phyloP scores from a whole-genome alignment of 2,797 vertebrate genomes.

The Scyliorhinus canicula region DNA sequence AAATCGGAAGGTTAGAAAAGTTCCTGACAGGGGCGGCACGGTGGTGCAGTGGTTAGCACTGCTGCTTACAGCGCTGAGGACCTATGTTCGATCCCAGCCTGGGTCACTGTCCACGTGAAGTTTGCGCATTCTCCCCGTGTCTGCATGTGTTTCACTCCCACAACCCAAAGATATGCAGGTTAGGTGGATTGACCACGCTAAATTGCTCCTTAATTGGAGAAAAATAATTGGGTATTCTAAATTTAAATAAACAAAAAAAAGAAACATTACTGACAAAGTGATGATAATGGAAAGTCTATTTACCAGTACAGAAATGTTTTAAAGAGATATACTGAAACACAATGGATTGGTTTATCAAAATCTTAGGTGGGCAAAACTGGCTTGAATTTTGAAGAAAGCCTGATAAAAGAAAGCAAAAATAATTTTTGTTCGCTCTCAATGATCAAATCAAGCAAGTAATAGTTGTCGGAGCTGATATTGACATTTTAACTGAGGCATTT shows the following conservation, averaged over 20 bases:
- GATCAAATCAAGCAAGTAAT: neutral
- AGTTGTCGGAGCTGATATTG: neutral
- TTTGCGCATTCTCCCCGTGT: no score
- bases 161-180: no score
- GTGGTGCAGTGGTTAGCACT: no score
- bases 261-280: neutral
- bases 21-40: no score
- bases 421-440: neutral
- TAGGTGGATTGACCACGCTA: no score
- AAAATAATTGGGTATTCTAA: no score
- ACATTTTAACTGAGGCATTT: neutral
- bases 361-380: neutral
- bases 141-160: no score
- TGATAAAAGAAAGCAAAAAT: neutral
- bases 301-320: neutral
- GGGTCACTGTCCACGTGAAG: no score
- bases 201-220: no score
- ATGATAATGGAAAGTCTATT: neutral
- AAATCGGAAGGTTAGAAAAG: neutral
- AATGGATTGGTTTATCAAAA: neutral
- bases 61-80: no score
- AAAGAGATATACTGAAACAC: neutral
- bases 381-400: neutral
- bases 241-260: no score
- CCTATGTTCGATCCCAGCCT: no score